Conservation (phyloP, 2,888 invertebrate genomes). For the Metellina segmentata region DNA sequence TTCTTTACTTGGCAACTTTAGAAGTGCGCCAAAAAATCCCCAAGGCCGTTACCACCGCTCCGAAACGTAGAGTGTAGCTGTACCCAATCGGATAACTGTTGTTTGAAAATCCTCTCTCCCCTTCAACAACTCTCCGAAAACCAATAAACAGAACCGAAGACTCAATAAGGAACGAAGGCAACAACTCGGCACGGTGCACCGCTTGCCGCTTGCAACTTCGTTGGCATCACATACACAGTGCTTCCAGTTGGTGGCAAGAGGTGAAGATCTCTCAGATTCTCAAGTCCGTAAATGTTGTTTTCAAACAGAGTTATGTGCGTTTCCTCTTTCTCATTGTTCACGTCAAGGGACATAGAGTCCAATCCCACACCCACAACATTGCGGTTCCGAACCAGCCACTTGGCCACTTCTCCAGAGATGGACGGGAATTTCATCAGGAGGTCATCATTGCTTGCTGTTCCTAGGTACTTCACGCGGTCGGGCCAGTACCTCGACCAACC, state of each 20-base stretch:
- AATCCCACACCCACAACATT: constrained; percentile 86
- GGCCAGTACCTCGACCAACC: constrained; percentile 80
- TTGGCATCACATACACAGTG: constrained; percentile 83
- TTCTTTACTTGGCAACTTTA: no score
- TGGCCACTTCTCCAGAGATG: constrained; percentile 84
- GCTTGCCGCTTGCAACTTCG: constrained; percentile 85
- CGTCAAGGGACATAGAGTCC: constrained; percentile 86
- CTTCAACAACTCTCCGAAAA: no score
- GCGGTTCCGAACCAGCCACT: constrained; percentile 84
- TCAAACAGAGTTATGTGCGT: constrained; percentile 83
- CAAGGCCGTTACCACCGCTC: no score
- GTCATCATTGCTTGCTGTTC: constrained; percentile 48
- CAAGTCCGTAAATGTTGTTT: constrained; percentile 83
- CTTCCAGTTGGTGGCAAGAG: constrained; percentile 79
- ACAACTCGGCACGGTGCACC: constrained; percentile 83
- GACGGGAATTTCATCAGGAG: constrained; percentile 81
- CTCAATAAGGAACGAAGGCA: background rate
- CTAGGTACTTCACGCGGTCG: constrained; percentile 69
- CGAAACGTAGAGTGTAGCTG: no score
- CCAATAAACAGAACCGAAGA: background rate
- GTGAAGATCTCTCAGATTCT: constrained; percentile 84
- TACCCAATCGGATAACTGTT: no score
- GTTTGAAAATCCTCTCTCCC: no score
- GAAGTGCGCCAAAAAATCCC: no score
- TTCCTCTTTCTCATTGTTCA: constrained; percentile 81